Evolutionary conservation across 2,888 invertebrate species (phyloP), one percentile per base, ranked within the genome.

Genomic region (Morinoia aosen): DNA sequence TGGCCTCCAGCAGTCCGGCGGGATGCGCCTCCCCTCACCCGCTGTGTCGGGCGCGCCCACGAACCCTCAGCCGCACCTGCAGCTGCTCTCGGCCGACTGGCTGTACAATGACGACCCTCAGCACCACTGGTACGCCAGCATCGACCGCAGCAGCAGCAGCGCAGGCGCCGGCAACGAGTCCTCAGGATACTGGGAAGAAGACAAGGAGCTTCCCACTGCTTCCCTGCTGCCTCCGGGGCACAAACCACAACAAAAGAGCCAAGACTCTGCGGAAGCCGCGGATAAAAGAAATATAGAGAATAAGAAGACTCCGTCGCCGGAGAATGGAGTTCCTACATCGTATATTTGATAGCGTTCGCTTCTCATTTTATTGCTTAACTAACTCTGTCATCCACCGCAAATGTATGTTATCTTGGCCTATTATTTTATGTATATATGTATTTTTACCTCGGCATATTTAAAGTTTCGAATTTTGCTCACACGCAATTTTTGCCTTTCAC

Each of bases 71-170:
- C 57, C 57, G 11, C 95, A 95, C 16, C 39, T 95, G 16, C 95
- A 95, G 48, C 95, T 95, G 95, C 95, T 95, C n/a, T 95, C 95
- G 19, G 48, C 95, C 3, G 95, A 95, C 48, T 95, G 95, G 95
- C 95, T 95, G 40, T 95, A 95, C 64, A 58, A 58, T 39, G 95
- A 95, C 95, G 64, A 95, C 64, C 95, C 95, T 39, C 95, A 95
- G 64, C 95, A 95, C 64, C 95, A 95, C 95, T 95, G 95, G 95
- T 95, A 95, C 48, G 95, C 95, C 19, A 95, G 95, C 64, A 95
- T 95, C 48, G 95, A 95, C 95, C 58, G 64, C 57, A 95, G 95
- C 64, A 64, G 61, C 95, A 61, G 64, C 61, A 64, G 61, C 64
- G 95, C 95, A n/a, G 95, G 95, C 25, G 95, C 95, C 7, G 95